Conservation (phyloP, 2,113 vertebrate species). For the Potamarius usumacintae region DNA sequence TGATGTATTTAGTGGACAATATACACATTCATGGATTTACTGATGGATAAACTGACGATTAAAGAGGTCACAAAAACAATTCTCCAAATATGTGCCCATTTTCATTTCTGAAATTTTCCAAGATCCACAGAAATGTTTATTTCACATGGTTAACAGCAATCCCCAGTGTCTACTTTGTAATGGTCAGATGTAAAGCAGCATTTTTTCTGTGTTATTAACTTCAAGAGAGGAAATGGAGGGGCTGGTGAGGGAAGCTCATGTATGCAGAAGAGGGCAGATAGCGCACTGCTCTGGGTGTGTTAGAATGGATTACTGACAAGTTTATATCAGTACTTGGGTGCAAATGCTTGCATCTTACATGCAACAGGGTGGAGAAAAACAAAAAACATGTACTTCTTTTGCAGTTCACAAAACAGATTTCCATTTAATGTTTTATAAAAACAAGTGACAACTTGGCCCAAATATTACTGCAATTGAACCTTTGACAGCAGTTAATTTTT, state of each 20-base stretch:
- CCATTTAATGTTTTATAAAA: background rate
- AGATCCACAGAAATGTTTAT: background rate
- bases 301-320: background rate
- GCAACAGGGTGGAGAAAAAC: too few species aligned
- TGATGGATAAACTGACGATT: too few species aligned
- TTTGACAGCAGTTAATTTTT: background rate
- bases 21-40: too few species aligned
- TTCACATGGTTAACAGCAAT: background rate
- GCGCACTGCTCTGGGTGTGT: background rate
- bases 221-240: background rate
- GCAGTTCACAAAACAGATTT: background rate
- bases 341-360: background rate
- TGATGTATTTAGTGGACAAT: too few species aligned
- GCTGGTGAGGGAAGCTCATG: background rate
- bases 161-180: background rate
- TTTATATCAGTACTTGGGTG: background rate
- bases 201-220: background rate
- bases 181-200: background rate
- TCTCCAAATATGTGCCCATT: too few species aligned
- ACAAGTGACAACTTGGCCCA: background rate
- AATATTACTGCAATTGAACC: too few species aligned
- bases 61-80: too few species aligned
- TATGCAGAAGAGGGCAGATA: background rate
- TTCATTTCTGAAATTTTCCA: background rate
- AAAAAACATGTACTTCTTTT: background rate